phyloP scores from a whole-genome alignment of 2,888 invertebrate genomes.

The Nudaria mundana region DNA sequence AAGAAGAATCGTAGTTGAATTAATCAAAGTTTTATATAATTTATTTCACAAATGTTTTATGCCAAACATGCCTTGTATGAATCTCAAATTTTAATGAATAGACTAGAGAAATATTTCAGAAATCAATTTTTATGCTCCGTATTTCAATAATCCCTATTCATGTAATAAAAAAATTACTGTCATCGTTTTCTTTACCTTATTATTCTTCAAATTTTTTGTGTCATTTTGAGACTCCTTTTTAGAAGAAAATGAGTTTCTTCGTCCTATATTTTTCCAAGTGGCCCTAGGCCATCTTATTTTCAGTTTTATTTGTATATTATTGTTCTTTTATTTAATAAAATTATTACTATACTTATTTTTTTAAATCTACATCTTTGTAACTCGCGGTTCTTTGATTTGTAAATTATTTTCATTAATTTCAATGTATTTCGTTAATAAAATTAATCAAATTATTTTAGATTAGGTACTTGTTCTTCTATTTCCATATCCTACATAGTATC shows the following conservation, averaged over 20 bases:
- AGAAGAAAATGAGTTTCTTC: slow-evolving; percentile 57
- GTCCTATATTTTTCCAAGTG: slow-evolving; percentile 34
- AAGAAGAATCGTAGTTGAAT: slow-evolving; percentile 14
- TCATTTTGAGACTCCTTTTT: slow-evolving; percentile 55
- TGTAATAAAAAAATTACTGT: slow-evolving; percentile 32
- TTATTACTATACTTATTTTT: neutral
- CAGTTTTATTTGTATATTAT: slow-evolving; percentile 8
- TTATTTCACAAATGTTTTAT: slow-evolving; percentile 57
- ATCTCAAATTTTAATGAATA: slow-evolving; percentile 23
- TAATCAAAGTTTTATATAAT: slow-evolving; percentile 13
- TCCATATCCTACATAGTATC: no score
- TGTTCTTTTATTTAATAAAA: slow-evolving; percentile 16
- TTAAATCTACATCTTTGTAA: neutral
- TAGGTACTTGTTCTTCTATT: no score
- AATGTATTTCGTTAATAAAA: slow-evolving; percentile 9
- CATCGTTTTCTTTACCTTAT: slow-evolving; percentile 24
- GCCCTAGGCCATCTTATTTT: slow-evolving; percentile 25
- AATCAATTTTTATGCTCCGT: neutral
- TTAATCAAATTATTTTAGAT: no score
- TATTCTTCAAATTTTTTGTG: slow-evolving; percentile 31
- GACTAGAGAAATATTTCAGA: slow-evolving; percentile 21
- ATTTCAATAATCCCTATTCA: slow-evolving; percentile 18
- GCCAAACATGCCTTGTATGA: slow-evolving; percentile 50
- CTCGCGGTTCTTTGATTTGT: neutral
- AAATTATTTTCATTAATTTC: slow-evolving; percentile 4